Evolutionary conservation across 2,113 vertebrate species (phyloP).

Genomic region (Synodontis membranacea): DNA sequence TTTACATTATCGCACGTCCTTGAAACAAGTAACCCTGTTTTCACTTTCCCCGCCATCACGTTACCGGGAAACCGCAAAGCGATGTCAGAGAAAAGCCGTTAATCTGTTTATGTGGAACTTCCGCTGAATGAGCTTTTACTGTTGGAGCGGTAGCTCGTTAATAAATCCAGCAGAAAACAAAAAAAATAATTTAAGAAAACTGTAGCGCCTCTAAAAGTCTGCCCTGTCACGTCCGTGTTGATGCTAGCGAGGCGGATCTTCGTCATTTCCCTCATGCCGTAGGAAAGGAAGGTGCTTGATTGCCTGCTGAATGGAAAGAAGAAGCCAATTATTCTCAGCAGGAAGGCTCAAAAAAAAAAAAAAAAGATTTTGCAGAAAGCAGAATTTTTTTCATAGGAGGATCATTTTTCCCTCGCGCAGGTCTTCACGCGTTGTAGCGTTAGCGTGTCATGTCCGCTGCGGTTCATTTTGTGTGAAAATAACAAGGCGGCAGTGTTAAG

Average conservation of each 20-base stretch:
- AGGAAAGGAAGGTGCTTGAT: slow-evolving; percentile 14
- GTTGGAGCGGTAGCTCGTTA: neutral
- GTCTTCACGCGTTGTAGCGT: neutral
- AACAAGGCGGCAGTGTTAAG: neutral
- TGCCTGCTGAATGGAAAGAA: slow-evolving; percentile 1
- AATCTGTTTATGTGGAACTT: neutral
- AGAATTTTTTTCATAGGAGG: neutral
- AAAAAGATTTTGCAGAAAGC: neutral
- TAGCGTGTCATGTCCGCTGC: neutral
- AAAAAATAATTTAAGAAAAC: neutral
- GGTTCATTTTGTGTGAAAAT: neutral
- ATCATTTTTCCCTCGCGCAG: neutral
- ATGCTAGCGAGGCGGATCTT: neutral
- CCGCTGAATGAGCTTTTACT: neutral
- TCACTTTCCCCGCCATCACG: neutral
- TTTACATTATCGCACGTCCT: neutral
- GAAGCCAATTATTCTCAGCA: slow-evolving; percentile 17
- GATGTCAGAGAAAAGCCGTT: neutral
- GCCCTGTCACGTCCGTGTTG: neutral
- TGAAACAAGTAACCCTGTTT: neutral
- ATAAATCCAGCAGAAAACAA: neutral
- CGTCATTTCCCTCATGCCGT: neutral
- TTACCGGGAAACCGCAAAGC: neutral
- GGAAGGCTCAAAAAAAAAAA: neutral
- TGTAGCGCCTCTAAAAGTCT: neutral